phyloP scores from a whole-genome alignment of 2,888 invertebrate species.

The Gryllus longicercus region DNA sequence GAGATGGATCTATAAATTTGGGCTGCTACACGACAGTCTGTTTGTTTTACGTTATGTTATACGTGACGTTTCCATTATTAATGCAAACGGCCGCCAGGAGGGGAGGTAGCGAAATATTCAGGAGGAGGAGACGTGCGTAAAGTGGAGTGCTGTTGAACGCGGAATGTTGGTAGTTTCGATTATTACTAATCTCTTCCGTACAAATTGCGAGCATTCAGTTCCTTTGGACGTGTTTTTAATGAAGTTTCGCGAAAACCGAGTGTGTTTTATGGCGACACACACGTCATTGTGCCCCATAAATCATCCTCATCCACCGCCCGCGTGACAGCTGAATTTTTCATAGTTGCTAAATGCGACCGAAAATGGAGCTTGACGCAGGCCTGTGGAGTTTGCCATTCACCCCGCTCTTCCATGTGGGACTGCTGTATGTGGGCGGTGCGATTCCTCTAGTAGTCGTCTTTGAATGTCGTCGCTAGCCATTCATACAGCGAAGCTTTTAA shows the following conservation, averaged over 20 bases:
- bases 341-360: slow-evolving; percentile 5
- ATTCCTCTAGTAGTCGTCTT: neutral
- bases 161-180: neutral
- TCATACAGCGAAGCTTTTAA: no score
- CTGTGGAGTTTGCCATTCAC: neutral
- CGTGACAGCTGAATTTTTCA: slow-evolving; percentile 8
- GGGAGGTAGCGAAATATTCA: neutral
- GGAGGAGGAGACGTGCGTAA: neutral
- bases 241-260: neutral
- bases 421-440: neutral
- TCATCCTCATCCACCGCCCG: neutral
- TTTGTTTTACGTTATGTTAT: neutral
- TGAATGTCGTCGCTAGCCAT: no score
- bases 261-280: neutral
- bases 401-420: neutral
- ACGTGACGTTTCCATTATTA: slow-evolving; percentile 17
- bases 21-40: neutral
- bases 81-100: neutral
- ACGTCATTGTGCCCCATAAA: neutral
- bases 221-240: neutral
- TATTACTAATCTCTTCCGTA: neutral
- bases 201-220: neutral
- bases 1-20: neutral
- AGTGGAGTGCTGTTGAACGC: neutral
- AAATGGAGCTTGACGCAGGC: neutral